Evolutionary conservation across 92 coral and sea anemone species (phyloP), one percentile per base, ranked within the genome.

Genomic region (Epizoanthus scotinus): DNA sequence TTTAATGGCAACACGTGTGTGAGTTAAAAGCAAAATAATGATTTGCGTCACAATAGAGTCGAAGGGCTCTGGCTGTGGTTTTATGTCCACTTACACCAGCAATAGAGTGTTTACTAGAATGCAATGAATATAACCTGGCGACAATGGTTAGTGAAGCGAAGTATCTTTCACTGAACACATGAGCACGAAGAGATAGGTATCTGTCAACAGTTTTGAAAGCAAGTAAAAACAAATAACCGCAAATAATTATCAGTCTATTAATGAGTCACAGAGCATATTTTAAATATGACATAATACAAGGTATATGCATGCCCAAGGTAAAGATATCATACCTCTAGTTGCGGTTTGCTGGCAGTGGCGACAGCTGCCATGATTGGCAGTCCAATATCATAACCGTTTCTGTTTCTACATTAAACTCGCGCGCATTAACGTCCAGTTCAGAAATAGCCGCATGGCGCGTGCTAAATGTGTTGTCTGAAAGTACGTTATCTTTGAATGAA

Each of bases 41-140:
- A 75, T 75, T 75, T 75, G 57, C 68, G 81, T 75, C 31, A 75
- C 68, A 75, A 75, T 73, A 26, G 38, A 36, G 21, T 25, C 61
- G 34, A 34, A 73, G 61, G 58, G 6, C 22, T 15, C 56, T 58
- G 19, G 8, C 63, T 75, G 31, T 22, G 65, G 25, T 21, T 38
- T 75, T 20, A 10, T 38, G 28, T 38, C 22, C 60, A 47, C 12
- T 26, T 53, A 24, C 28, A 44, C 60, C 47, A 34, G n/a, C n/a
- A 71, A 27, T 53, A 34, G 28, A 52, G 22, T 71, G 29, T 47
- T 38, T 2, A 6, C 42, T 28, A 71, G 44, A 71, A 54, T 52
- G 18, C n/a, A 52, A 68, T 40, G 57, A 70, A 38, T 50, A 17
- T 50, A 21, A 54, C 57, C 42, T 15, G 42, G 78, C 31, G 55